phyloP scores from a whole-genome alignment of 2,888 invertebrate species.

The Mythimna ferrago region DNA sequence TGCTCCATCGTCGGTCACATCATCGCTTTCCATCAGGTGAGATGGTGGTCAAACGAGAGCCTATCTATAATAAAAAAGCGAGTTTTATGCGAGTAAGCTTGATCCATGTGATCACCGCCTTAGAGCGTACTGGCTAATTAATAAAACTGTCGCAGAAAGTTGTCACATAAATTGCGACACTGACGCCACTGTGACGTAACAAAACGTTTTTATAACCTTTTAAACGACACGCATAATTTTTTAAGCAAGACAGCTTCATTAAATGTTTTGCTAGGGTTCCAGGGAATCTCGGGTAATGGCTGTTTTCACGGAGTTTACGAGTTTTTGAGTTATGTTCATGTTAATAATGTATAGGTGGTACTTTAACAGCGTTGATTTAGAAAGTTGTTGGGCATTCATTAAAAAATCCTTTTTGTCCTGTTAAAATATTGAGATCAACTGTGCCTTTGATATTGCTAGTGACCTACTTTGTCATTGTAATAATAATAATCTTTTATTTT shows the following conservation, averaged over 20 bases:
- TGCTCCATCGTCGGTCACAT: too few species aligned
- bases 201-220: conserved; percentile 66
- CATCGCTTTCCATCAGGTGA: too few species aligned
- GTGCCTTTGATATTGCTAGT: too few species aligned
- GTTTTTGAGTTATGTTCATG: conserved; percentile 32
- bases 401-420: background rate
- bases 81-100: background rate
- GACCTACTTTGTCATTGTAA: too few species aligned
- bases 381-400: conserved; percentile 28
- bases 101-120: conserved; percentile 7
- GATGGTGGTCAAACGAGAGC: too few species aligned
- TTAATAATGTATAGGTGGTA: conserved; percentile 8
- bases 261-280: conserved; percentile 53
- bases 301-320: conserved; percentile 35
- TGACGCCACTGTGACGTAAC: conserved; percentile 59
- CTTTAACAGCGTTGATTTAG: conserved; percentile 34
- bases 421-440: background rate
- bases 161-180: conserved; percentile 67
- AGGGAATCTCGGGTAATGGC: conserved; percentile 31
- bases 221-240: conserved; percentile 65
- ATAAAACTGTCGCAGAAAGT: conserved; percentile 72
- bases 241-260: conserved; percentile 55
- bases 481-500: too few species aligned
- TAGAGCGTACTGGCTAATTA: conserved; percentile 66
- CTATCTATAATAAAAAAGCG: too few species aligned